Base-by-base conservation (phyloP, 1,140 invertebrate species). In the Lutraria rhynchaena region DNA sequence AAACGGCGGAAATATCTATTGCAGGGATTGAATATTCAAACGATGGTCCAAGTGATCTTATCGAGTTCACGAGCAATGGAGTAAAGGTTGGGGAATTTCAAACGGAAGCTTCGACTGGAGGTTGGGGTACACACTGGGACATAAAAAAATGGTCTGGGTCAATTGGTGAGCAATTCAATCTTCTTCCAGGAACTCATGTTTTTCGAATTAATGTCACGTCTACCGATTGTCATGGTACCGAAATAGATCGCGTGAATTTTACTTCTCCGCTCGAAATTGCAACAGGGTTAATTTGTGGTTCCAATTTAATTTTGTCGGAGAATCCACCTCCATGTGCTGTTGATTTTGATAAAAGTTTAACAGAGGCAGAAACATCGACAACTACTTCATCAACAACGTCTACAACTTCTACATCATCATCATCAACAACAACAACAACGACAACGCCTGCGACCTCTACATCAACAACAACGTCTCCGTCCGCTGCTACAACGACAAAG, bases 121-220 rank as follows among this genome's bases (percentile, higher is more conserved):
- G 74, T 1, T 76, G 35, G 37, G 74, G 74, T 19, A 44, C 29
- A 17, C 41, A 46, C 57, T 76, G 74, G 74, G 33, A 76, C 35
- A 17, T 19, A 29, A 51, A 51, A 19, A 41, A 33, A 19, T 46
- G 57, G 31, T 5, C 58, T 19, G 22, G 22, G 15, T 11, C 3
- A 33, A 5, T 63, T 19, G 37, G 55, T n/a, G 22, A 19, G 41
- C 13, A 5, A 9, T 4, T 53, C 2, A 1, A 1, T 37, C 44
- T 76, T 17, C 13, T 9, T 19, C 24, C 9, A 22, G 71, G 71
- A 31, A 44, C n/a, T 27, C 71, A 74, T 33, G 44, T 24, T 35
- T 1, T 77, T 41, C 11, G 11, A 1, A 13, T 77, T 2, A 27
- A 19, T 0, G 58, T 63, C 0, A 13, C 5, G 13, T 2, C 67